A percentile compares a stretch with the other conserved stretches of the same genome.
These are phyloP conservation scores for Drosophila novamexicana DNA, from an alignment of 1,140 invertebrate species.

Conservation along the genomic window DNA sequence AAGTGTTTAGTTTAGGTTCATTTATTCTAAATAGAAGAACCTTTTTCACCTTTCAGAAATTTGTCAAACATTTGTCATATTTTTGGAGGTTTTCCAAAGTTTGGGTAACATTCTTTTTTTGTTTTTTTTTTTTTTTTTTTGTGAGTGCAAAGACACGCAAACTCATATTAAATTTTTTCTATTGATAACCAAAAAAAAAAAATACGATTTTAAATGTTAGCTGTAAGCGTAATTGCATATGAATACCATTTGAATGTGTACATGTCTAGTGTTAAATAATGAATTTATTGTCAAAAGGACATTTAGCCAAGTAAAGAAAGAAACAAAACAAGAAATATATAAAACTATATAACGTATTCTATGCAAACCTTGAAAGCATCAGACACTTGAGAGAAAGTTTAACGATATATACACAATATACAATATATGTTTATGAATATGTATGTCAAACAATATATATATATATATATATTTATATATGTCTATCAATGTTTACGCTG, in stretches of 20 bases:
- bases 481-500: slow-evolving; percentile 8
- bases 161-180: too few species aligned
- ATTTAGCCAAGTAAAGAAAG: slow-evolving; percentile 36
- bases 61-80: too few species aligned
- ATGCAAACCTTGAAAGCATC: background rate
- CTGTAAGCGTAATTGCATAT: slow-evolving; percentile 26
- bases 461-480: background rate
- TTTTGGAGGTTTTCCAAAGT: too few species aligned
- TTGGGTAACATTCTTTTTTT: too few species aligned
- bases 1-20: too few species aligned
- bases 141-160: too few species aligned
- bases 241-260: slow-evolving; percentile 20
- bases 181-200: background rate
- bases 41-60: too few species aligned
- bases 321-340: too few species aligned
- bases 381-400: background rate
- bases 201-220: slow-evolving; percentile 38
- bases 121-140: too few species aligned
- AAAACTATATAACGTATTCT: background rate
- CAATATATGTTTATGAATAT: background rate
- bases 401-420: background rate
- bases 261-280: slow-evolving; percentile 37
- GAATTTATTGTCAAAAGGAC: slow-evolving; percentile 43
- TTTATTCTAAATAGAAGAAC: too few species aligned
- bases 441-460: background rate